Base-by-base conservation (phyloP, 92 coral and sea anemone species). In the Muricea muricata region DNA sequence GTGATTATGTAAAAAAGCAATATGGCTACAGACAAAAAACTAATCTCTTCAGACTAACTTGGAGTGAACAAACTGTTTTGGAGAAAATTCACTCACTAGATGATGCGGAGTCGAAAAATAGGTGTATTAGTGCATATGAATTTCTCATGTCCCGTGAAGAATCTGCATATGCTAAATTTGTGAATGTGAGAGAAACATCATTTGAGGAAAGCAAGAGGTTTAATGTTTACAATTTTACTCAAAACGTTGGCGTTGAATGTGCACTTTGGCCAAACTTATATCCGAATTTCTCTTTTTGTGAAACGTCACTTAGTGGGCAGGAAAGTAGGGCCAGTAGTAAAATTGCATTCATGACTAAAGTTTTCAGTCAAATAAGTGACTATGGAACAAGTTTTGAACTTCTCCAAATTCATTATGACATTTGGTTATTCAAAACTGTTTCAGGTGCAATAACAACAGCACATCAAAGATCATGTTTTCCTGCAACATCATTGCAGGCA, bases 241-340 rank as follows among this genome's bases (percentile, higher is more conserved):
- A 65, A 10, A 81, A 65, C 25, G 34, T n/a, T n/a, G n/a, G n/a
- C n/a, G n/a, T n/a, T n/a, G n/a, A n/a, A n/a, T n/a, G n/a, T n/a
- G n/a, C n/a, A n/a, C n/a, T n/a, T n/a, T n/a, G n/a, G n/a, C n/a
- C n/a, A n/a, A n/a, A n/a, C n/a, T n/a, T n/a, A n/a, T 83, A 83
- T 54, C 90, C 93, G 0, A 82, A 14, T 21, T 26, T 33, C 0
- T 3, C 12, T 2, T 90, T 90, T 90, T 90, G 91, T 29, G 87
- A 84, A 39, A 52, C 89, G 3, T 15, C 25, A 0, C 1, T 87
- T 12, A 58, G 45, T 11, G 93, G 93, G 1, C 30, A 57, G 14
- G 46, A 66, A 24, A 65, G 47, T 3, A 18, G 88, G 2, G 14
- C 73, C 1, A 82, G 86, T 50, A 26, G 68, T 1, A 83, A 87